Evolutionary conservation across 2,888 invertebrate genomes (phyloP), one percentile per base, ranked within the genome.

Genomic region (Thalpophila matura): DNA sequence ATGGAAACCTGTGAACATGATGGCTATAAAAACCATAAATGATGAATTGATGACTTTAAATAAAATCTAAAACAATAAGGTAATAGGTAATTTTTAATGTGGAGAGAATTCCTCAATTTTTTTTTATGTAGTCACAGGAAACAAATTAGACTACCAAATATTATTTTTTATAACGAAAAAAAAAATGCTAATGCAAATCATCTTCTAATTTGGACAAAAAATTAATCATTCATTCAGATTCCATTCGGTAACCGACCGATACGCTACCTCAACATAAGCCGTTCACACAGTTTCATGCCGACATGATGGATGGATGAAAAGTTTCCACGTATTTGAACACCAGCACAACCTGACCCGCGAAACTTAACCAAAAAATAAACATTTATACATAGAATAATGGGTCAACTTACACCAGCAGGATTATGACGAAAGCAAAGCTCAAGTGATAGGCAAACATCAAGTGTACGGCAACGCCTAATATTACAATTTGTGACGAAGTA

Each of bases 381-480:
- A 57, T 22, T 35, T 22, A 10, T 50, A 42, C 29, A 33, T 45
- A 55, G 27, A 53, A 43, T 65, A 53, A 70, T 56, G 54, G 79
- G 53, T 81, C 81, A 67, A 56, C 35, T 71, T 76, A 81, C 14
- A 60, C 27, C 80, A 82, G 86, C 53, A 46, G 40, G 35, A 56
- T 78, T 75, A 74, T 82, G 77, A 81, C 77, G 82, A 86, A 87
- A 86, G 83, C 79, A 83, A 83, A 84, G 80, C 83, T 82, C 74
- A 74, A 83, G 82, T 79, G 80, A 77, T 79, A 75, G 57, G 73
- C 74, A 83, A 86, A 84, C 84, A 82, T 68, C 63, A 58, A 59
- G 67, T 63, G 50, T 56, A 57, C 43, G 12, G 40, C 50, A 69
- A 73, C 74, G 67, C 74, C 68, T 65, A 54, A 61, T 51, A 38